A percentile compares a stretch with the other conserved stretches of the same genome.
phyloP scores from a whole-genome alignment of 2,113 vertebrate species.

The Thinocorus orbignyianus region DNA sequence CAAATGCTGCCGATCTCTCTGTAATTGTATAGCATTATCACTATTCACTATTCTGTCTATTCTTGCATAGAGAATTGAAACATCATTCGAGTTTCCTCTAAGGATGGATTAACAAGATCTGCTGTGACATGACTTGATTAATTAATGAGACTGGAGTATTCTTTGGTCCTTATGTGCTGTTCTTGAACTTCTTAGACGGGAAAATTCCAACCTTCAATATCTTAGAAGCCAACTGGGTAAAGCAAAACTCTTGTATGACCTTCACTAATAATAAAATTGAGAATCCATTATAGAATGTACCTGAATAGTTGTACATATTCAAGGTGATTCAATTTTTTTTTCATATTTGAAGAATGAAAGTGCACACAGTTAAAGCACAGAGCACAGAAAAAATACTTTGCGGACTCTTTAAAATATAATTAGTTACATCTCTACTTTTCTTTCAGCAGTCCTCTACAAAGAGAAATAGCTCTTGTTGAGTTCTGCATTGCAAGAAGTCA shows the following conservation, averaged over 20 bases:
- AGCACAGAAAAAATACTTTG: background rate
- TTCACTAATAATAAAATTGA: slow-evolving; percentile 67
- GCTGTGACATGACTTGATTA: slow-evolving; percentile 71
- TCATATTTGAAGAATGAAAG: background rate
- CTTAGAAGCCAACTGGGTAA: slow-evolving; percentile 69
- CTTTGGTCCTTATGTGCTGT: slow-evolving; percentile 56
- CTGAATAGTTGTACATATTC: slow-evolving; percentile 19
- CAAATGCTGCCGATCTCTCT: slow-evolving; percentile 26
- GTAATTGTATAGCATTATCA: slow-evolving; percentile 64
- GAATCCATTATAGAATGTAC: slow-evolving; percentile 55
- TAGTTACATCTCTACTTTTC: background rate
- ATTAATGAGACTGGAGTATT: slow-evolving; percentile 73
- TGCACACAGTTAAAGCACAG: background rate
- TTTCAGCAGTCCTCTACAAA: background rate
- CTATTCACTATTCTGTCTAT: slow-evolving; percentile 66
- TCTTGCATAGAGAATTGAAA: slow-evolving; percentile 74
- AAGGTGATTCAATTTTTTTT: background rate
- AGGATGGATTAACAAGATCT: slow-evolving; percentile 75
- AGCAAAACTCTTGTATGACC: slow-evolving; percentile 63
- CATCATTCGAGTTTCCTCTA: slow-evolving; percentile 69
- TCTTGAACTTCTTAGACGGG: slow-evolving; percentile 69
- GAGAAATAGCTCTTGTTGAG: background rate
- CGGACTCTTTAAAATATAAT: background rate
- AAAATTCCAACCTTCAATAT: slow-evolving; percentile 74
- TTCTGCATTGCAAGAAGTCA: background rate